These are phyloP conservation scores for Scaptomyza parva DNA, from an alignment of 2,888 invertebrate genomes.

Conservation along the genomic window DNA sequence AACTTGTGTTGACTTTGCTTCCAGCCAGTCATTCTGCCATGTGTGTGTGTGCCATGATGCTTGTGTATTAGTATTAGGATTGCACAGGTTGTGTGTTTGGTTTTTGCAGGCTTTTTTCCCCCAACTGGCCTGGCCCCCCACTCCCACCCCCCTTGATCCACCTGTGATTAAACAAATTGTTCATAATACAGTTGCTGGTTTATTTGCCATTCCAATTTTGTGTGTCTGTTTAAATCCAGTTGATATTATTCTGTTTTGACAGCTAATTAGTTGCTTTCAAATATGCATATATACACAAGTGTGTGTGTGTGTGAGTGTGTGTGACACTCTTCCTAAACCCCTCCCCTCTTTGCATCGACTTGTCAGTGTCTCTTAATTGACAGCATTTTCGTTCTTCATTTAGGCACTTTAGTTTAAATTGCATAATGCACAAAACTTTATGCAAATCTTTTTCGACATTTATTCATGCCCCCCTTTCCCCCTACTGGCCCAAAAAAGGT, in stretches of 20 bases:
- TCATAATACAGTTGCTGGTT: conserved; percentile 56
- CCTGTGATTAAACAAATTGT: conserved; percentile 55
- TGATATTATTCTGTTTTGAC: conserved; percentile 79
- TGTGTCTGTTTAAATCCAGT: conserved; percentile 49
- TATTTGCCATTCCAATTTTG: conserved; percentile 55
- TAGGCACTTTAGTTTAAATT: conserved; percentile 17
- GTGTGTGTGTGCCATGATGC: conserved; percentile 18
- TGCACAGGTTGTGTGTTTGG: conserved; percentile 31
- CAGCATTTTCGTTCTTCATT: conserved; percentile 20
- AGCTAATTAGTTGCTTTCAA: conserved; percentile 79
- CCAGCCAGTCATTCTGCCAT: conserved; percentile 4
- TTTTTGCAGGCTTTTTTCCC: conserved; percentile 28
- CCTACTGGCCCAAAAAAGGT: not conserved
- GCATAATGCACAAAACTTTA: conserved; percentile 25
- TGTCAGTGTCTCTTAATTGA: conserved; percentile 46
- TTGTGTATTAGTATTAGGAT: conserved; percentile 11
- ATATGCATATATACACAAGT: conserved; percentile 23
- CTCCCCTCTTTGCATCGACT: not conserved
- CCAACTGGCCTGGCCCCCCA: not conserved
- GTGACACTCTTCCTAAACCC: conserved; percentile 13
- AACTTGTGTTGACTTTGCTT: conserved; percentile 48
- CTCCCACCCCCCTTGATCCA: not conserved
- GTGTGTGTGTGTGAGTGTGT: conserved; percentile 8
- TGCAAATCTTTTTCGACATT: conserved; percentile 29
- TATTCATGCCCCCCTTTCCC: conserved; percentile 13